A percentile compares a stretch with the other conserved stretches of the same genome.
Conservation (phyloP, 1,140 invertebrate genomes). For the Hydropsyche tenuis region DNA sequence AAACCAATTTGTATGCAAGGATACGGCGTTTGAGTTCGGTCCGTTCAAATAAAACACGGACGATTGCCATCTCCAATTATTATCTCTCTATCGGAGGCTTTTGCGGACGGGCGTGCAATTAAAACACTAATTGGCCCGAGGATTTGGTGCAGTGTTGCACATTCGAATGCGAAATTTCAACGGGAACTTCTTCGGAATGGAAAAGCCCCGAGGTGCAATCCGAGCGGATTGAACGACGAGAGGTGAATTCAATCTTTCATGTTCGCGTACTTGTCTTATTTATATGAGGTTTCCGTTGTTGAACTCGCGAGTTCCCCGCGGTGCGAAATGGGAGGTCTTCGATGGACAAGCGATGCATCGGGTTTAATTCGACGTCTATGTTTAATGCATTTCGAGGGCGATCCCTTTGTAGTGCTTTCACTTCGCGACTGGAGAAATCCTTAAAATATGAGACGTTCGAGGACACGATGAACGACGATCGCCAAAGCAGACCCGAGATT, state of each 20-base stretch:
- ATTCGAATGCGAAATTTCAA: background rate
- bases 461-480: too few relatives aligned
- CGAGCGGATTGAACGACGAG: background rate
- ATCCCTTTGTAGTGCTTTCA: too few relatives aligned
- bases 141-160: background rate
- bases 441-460: too few relatives aligned
- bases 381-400: conserved; percentile 3
- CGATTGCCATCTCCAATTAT: conserved; percentile 36
- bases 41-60: conserved; percentile 32
- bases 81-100: conserved; percentile 39
- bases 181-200: background rate
- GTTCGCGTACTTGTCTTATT: background rate
- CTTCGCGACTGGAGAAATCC: too few relatives aligned
- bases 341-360: background rate
- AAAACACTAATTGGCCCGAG: conserved; percentile 34
- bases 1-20: conserved; percentile 38
- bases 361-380: background rate
- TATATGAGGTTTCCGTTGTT: background rate
- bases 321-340: conserved; percentile 19
- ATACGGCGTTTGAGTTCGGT: background rate
- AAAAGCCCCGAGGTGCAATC: background rate
- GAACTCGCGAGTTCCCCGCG: background rate
- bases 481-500: too few relatives aligned
- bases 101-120: conserved; percentile 29
- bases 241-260: background rate